Evolutionary conservation across 2,113 vertebrate species (phyloP), one percentile per base, ranked within the genome.

Genomic region (Orthonyx spaldingii): DNA sequence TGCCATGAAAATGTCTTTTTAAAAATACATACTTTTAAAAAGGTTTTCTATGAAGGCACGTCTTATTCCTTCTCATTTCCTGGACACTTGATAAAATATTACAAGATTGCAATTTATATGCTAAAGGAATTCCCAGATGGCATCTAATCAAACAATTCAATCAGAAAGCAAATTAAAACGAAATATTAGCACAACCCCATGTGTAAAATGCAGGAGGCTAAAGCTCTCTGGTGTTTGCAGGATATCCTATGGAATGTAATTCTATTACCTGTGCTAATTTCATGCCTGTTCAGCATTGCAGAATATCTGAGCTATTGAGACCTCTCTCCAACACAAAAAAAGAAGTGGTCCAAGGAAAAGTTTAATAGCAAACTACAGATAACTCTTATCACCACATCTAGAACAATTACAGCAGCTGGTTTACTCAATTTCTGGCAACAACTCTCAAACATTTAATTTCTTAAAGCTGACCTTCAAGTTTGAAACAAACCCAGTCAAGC

Each of bases 111-210:
- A 96, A 94, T 97, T 96, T 92, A 90, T 70, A 94, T 69, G 87
- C 93, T 87, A 90, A 93, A 96, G 88, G 66, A 97, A 97, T 84
- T 88, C 77, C 69, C 84, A 92, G 75, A 84, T 50, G 59, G 69
- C 70, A 97, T 90, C 93, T 97, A 98, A 98, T 97, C 97, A 97
- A 97, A 98, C 95, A 96, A 97, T 91, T 97, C 94, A 95, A 97
- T 97, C 94, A 96, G 96, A 97, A 98, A 97, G 96, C 84, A 97
- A 97, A 98, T 98, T 95, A 97, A 98, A 97, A 96, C 94, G 41
- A 97, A 98, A 91, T 97, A 98, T 87, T 96, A 98, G 74, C 4
- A 0, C 64, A 94, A 91, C 32, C 88, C 69, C 52, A 20, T 66
- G 90, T 89, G 84, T 78, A 93, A 98, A 97, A 96, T 72, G 84